Base-by-base conservation (phyloP, 2,888 invertebrate genomes). In the Teleogryllus oceanicus region DNA sequence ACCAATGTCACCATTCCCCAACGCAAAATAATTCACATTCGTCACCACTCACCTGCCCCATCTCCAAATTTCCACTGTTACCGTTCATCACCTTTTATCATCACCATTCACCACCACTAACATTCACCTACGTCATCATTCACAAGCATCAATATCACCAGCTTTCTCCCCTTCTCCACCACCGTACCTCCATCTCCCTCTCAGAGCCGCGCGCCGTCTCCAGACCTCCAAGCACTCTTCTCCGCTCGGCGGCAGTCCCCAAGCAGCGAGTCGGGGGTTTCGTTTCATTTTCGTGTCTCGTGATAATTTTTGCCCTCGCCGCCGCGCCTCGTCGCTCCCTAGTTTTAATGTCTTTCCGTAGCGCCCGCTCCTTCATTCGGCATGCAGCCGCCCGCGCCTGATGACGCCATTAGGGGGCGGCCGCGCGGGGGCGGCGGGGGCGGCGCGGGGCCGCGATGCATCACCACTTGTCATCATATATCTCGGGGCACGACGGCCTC, bases 391-490 rank as follows among this genome's bases (percentile, higher is more conserved):
- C 62, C n/a, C 37, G 37, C 37, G 37, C 37, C 62, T 62, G 62
- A 62, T 62, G 62, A 62, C 62, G 62, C 62, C 62, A 62, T 62
- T 62, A 62, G 62, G 62, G 62, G 62, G 11, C n/a, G 3, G 13
- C 62, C 16, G 13, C 62, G 62, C 62, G 62, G 62, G 62, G 13
- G 62, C 10, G 62, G 62, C 13, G 62, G 62, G 62, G 13, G 62
- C n/a, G 13, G 62, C 62, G 62, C 37, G 62, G n/a, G 62, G 62
- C 62, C 62, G 62, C 62, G 62, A 62, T 62, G 62, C 62, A 62
- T 62, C 62, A 62, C 62, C 62, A 62, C 62, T 62, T 62, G 62
- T 62, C 62, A 62, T 62, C 62, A 62, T 62, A 62, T 62, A 62
- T 62, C 62, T 62, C 62, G 62, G 16, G 62, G 62, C 62, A n/a